phyloP scores from a whole-genome alignment of 2,113 vertebrate species.

The Pontoporia blainvillei region DNA sequence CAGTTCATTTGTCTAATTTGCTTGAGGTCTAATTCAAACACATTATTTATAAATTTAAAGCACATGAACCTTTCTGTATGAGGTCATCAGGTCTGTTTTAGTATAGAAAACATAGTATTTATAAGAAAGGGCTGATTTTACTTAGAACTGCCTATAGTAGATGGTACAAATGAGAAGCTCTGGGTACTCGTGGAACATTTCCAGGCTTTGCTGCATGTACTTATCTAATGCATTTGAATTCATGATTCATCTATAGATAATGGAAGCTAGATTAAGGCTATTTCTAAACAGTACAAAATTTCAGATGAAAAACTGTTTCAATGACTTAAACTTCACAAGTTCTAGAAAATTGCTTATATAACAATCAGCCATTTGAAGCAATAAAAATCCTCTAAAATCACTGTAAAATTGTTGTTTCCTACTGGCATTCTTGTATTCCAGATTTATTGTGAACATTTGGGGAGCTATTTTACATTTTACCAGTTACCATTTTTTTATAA shows the following conservation, averaged over 20 bases:
- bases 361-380: slow-evolving; percentile 42
- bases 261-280: slow-evolving; percentile 12
- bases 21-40: neutral
- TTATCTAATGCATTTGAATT: slow-evolving; percentile 36
- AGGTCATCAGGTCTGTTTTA: neutral
- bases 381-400: slow-evolving; percentile 32
- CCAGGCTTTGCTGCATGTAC: neutral
- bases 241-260: slow-evolving; percentile 24
- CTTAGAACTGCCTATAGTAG: neutral
- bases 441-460: neutral
- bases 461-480: neutral
- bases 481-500: neutral
- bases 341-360: slow-evolving; percentile 53
- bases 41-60: neutral
- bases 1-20: neutral
- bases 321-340: slow-evolving; percentile 51
- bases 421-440: neutral
- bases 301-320: slow-evolving; percentile 23
- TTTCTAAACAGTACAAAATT: slow-evolving; percentile 44
- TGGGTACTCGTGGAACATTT: neutral
- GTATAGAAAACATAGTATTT: neutral
- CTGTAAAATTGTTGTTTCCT: slow-evolving; percentile 21
- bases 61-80: neutral
- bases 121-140: neutral
- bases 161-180: neutral